Base-by-base conservation (phyloP, 2,888 invertebrate species). In the Catocala fraxini region DNA sequence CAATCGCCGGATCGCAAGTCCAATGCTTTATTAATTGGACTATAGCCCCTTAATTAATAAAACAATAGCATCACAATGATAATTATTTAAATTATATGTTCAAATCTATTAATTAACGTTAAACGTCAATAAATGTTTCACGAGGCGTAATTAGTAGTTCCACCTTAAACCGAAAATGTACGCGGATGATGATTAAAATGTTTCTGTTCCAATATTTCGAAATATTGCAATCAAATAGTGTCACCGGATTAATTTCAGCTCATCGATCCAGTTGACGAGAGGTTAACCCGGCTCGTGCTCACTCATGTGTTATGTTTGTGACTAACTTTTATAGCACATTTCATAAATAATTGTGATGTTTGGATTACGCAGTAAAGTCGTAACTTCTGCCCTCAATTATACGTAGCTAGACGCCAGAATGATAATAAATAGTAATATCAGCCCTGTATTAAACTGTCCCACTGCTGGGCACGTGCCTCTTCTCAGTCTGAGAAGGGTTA, bases 221-320 rank as follows among this genome's bases (percentile, higher is more conserved):
- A 68, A 68, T 71, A 64, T 71, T 63, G 65, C 65, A 67, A 67
- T 65, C 54, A 69, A 65, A 72, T 68, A 65, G 47, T 72, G 73
- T 63, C 68, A 65, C 51, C 51, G 53, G 61, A 54, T 65, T 75
- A 63, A 63, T 75, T 76, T 51, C 9, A 13, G 65, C 33, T 68
- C 62, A 70, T 63, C 62, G 62, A 62, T 73, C 42, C 56, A 55
- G 42, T 51, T 51, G 41, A 43, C 48, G 54, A 54, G 39, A 46
- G 56, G 52, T 65, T 71, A 65, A 65, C 65, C 65, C 55, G 53
- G 52, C 56, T 39, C 52, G 65, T 58, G 65, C 39, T 55, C 49
- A 52, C 41, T 58, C 54, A 59, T 65, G 35, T 48, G 56, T 25
- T 39, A 6, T 39, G 0, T 6, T 6, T 6, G 35, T 9, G 35